These are phyloP conservation scores for Lipophrys pholis DNA, from an alignment of 2,113 vertebrate genomes.

Conservation along the genomic window DNA sequence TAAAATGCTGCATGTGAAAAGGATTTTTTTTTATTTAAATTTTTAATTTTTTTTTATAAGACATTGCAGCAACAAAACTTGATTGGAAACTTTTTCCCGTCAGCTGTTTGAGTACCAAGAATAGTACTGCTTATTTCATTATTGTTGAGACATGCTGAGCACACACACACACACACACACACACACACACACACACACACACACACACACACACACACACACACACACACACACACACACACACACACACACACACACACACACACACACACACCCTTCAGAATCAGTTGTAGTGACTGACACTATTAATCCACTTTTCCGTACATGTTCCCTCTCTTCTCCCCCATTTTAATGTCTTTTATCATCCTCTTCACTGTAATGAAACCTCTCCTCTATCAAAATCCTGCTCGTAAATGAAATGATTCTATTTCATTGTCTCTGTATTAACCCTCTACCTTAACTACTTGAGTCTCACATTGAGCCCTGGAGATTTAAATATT, in stretches of 20 bases:
- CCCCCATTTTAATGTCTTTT: constrained; percentile 20
- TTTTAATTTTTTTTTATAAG: constrained; percentile 17
- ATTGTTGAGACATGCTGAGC: constrained; percentile 21
- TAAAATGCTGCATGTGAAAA: constrained; percentile 35
- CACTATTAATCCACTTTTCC: constrained; percentile 55
- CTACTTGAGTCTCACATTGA: neutral
- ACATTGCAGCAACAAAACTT: constrained; percentile 30
- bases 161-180: neutral
- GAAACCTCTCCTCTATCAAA: neutral
- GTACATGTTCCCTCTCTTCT: constrained; percentile 7
- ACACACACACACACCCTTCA: constrained; percentile 8
- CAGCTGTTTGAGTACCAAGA: constrained; percentile 2
- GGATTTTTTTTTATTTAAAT: neutral
- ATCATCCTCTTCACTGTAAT: constrained; percentile 39
- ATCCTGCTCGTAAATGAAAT: constrained; percentile 19
- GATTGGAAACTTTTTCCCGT: constrained; percentile 8
- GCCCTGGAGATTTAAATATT: too few species aligned
- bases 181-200: neutral
- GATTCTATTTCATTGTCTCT: constrained; percentile 18
- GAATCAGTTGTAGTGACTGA: constrained; percentile 43
- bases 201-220: constrained; percentile 23
- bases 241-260: too few species aligned
- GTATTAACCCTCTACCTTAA: constrained; percentile 17
- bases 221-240: constrained; percentile 11
- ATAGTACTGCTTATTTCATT: constrained; percentile 24